Base-by-base conservation (phyloP, 92 coral and sea anemone genomes). In the Bergia puertoricense region DNA sequence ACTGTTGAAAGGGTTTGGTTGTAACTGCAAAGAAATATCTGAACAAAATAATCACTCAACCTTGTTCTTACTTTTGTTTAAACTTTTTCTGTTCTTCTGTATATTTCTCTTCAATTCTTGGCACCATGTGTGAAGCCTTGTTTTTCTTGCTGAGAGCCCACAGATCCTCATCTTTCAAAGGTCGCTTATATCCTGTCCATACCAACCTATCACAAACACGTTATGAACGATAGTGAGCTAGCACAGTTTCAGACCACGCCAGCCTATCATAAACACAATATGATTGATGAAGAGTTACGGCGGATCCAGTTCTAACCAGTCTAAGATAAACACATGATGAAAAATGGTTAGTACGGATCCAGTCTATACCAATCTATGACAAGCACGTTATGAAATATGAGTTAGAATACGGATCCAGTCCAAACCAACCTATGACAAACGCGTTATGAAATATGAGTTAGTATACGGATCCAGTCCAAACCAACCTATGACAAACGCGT, bases 151-250 rank as follows among this genome's bases (percentile, higher is more conserved):
- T 91, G 13, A 91, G 81, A 48, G 93, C 93, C 95, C 95, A 93
- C 88, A 93, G 46, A 84, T 93, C 95, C 6, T 88, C 50, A 66
- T 89, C 91, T 22, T 83, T 80, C 41, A 93, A 56, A 6, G 95
- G 93, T 71, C 93, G 90, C 89, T 89, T 91, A 88, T 51, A 93
- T 22, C 95, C 95, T 38, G 87, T 91, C 74, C 88, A 93, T 36
- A 93, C 88, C 73, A 93, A 43, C 76, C 95, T 93, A 39, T 37
- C 67, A n/a, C 1, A 3, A 22, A 13, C 30, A 74, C 79, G 45
- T 41, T 74, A 40, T 22, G n/a, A 74, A 74, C 22, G 67, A 57
- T 57, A 4, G 4, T 14, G 22, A 57, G 22, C 15, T 57, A 57
- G 18, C 15, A 48, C 54, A 13, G 54, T 48, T 48, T 48, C 54